These are phyloP conservation scores for Drosophila bifasciata DNA, from an alignment of 1,140 invertebrate genomes.

Conservation along the genomic window DNA sequence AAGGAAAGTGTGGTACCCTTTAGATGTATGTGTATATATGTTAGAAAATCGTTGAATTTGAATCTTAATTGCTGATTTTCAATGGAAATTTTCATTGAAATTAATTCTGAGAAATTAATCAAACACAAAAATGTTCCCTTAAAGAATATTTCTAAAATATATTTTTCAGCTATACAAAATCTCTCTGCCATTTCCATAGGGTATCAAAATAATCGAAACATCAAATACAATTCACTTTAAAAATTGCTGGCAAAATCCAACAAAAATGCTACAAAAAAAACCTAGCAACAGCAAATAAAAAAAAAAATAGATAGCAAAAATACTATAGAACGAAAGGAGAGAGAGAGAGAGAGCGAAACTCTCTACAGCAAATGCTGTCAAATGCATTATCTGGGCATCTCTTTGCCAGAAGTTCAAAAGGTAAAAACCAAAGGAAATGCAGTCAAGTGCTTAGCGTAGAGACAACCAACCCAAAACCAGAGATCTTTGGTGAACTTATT, in stretches of 20 bases:
- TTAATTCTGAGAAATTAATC: no score
- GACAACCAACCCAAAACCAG: no score
- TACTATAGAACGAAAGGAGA: background rate
- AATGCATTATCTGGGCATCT: slow-evolving; percentile 52
- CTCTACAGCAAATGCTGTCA: slow-evolving; percentile 58
- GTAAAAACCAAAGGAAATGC: slow-evolving; percentile 41
- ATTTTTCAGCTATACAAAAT: no score
- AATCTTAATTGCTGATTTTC: no score
- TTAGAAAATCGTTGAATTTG: no score
- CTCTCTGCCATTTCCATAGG: background rate
- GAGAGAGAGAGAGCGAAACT: slow-evolving; percentile 4
- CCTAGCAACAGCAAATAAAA: background rate
- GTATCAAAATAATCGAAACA: background rate
- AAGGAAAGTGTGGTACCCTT: background rate
- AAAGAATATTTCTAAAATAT: no score
- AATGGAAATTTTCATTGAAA: no score
- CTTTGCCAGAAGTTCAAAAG: slow-evolving; percentile 50
- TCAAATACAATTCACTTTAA: slow-evolving; percentile 10
- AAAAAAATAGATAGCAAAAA: no score
- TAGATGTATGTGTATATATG: background rate
- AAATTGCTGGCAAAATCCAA: slow-evolving; percentile 28
- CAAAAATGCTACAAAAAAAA: slow-evolving; percentile 28
- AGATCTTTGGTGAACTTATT: slow-evolving; percentile 14
- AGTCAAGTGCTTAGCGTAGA: slow-evolving; percentile 23
- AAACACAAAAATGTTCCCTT: no score